Base-by-base conservation (phyloP, 92 coral and sea anemone genomes). In the Phenganax stokvisi region DNA sequence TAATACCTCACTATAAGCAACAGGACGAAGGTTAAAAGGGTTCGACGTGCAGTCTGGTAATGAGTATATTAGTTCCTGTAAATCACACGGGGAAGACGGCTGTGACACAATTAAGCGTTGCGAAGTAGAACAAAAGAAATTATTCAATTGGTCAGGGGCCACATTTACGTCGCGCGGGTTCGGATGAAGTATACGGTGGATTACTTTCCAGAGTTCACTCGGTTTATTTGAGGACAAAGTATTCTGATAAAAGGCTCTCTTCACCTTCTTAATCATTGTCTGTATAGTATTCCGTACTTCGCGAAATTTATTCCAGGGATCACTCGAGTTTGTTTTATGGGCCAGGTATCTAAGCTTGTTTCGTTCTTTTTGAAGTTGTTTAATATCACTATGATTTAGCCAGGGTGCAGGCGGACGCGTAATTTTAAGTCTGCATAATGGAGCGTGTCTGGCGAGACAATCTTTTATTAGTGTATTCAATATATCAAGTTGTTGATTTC, bases 361-460 rank as follows among this genome's bases (percentile, higher is more conserved):
- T 54, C 77, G 31, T 69, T 80, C 84, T 0, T 67, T 80, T 52
- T 80, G 76, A 28, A 80, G 75, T 66, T 80, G 44, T 8, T 75
- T 74, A 2, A 80, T 10, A 70, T 80, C 72, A 25, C 65, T 75
- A 59, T 16, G 47, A 25, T 80, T 80, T 12, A 80, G 29, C 83
- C 66, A 81, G n/a, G 85, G 85, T 58, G 71, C 79, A 51, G 71
- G 79, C 12, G 85, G 85, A 44, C 85, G 70, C 12, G 79, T 31
- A 56, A 81, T 56, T 65, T 72, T 81, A n/a, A 52, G 25, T 27
- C 76, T 71, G 25, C 76, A 28, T 7, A 71, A 7, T 15, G 76
- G 56, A 10, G 76, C 76, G 51, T 71, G 55, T 47, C n/a, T 51
- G 10, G 37, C 76, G n/a, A 71, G 56, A 47, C 76, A 71, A 37